phyloP scores from a whole-genome alignment of 2,797 vertebrate species.

The Neosalanx taihuensis region DNA sequence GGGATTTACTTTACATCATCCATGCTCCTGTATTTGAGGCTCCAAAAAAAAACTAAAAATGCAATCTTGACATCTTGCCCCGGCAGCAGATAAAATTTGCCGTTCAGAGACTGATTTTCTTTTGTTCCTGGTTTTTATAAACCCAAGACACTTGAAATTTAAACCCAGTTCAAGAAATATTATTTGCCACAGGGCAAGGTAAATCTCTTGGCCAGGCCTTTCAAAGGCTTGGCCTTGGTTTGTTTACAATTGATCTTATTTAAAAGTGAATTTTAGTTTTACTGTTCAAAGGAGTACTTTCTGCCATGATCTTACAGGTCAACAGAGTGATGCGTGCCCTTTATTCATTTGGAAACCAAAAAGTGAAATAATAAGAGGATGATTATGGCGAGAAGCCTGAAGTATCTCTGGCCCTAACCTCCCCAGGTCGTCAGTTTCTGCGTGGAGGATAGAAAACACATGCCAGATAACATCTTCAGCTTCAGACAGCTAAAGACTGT shows the following conservation, averaged over 20 bases:
- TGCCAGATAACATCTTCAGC: slow-evolving; percentile 54
- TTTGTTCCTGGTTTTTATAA: slow-evolving; percentile 82
- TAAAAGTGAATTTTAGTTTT: slow-evolving; percentile 81
- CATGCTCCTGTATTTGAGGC: slow-evolving; percentile 72
- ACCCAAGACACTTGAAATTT: slow-evolving; percentile 85
- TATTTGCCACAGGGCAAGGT: slow-evolving; percentile 83
- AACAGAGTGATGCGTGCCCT: slow-evolving; percentile 68
- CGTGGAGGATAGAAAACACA: slow-evolving; percentile 60
- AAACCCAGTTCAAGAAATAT: slow-evolving; percentile 84
- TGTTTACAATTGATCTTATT: slow-evolving; percentile 87
- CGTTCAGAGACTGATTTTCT: slow-evolving; percentile 77
- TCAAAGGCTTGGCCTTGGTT: slow-evolving; percentile 83
- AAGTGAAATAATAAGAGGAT: slow-evolving; percentile 67
- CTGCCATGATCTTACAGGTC: slow-evolving; percentile 74
- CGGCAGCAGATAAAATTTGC: slow-evolving; percentile 80
- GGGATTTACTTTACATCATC: slow-evolving; percentile 71
- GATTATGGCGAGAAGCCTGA: slow-evolving; percentile 60
- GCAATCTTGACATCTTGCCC: slow-evolving; percentile 82
- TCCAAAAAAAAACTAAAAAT: slow-evolving; percentile 68
- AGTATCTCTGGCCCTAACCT: slow-evolving; percentile 50
- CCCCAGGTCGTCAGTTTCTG: slow-evolving; percentile 48
- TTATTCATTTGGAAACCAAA: slow-evolving; percentile 65
- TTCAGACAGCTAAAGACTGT: slow-evolving; percentile 32
- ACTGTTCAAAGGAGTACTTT: slow-evolving; percentile 78
- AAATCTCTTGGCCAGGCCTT: slow-evolving; percentile 81